Base-by-base conservation (phyloP, 2,888 invertebrate species). In the Drosophila colorata region DNA sequence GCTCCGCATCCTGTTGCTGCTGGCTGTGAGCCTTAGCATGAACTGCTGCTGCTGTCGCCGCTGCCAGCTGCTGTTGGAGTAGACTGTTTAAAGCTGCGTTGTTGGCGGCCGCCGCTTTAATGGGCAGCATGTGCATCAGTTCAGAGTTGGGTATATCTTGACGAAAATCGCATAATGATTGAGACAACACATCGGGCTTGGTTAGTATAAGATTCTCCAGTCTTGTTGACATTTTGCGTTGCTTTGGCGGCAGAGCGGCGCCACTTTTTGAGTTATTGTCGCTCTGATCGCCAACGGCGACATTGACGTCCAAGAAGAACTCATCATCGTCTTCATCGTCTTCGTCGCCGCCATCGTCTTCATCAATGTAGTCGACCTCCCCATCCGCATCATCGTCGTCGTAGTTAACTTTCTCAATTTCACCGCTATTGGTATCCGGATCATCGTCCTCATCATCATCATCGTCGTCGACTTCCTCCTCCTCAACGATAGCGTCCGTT, bases 161-260 rank as follows among this genome's bases (percentile, higher is more conserved):
- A 43, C 92, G 91, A 66, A 91, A 91, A 59, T 92, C 92, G 51
- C 91, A 90, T 43, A 92, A 66, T 4, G 91, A 89, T 61, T 92
- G 92, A 9, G 91, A 86, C 56, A 92, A 85, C 63, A 91, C 90
- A 35, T 90, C 91, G 1, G 90, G 88, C 63, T 91, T 90, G 8
- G 90, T 82, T 16, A 91, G 80, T 52, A 91, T 92, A 8, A 92
- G 73, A 66, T 92, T 92, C 56, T 91, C 91, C 44, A 92, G 69
- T 33, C 90, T 85, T 57, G 91, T 90, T 1, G 91, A 85, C 55
- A 90, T 67, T 58, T 91, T 90, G 31, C 89, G 89, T 35, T 82
- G 89, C 63, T 91, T 91, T 3, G 78, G 48, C 0, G 81, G 82
- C 44, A 80, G 37, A n/a, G 81, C 68, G 16, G 72, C 57, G 13